A percentile compares a stretch with the other conserved stretches of the same genome.
phyloP scores from a whole-genome alignment of 2,113 vertebrate genomes.

The Uropsilus gracilis region DNA sequence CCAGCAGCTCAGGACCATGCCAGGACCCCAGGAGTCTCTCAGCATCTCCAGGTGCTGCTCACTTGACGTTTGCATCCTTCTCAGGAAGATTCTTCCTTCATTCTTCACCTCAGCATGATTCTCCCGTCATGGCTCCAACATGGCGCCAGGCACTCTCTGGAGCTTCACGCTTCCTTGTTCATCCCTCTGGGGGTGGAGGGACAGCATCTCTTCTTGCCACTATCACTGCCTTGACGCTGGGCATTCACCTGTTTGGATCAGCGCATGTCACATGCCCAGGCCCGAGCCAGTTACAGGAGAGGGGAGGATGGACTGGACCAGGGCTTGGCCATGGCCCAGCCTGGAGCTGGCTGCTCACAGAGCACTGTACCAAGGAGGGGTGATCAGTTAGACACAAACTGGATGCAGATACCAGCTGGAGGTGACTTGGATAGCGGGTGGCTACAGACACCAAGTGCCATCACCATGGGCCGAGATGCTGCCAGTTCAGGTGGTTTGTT shows the following conservation, averaged over 20 bases:
- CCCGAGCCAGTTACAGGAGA: background rate
- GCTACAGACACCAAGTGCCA: rapidly evolving
- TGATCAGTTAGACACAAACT: background rate
- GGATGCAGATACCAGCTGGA: background rate
- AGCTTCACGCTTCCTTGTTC: rapidly evolving
- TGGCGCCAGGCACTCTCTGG: background rate
- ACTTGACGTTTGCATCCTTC: background rate
- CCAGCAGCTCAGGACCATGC: background rate
- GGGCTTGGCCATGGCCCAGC: too few relatives aligned
- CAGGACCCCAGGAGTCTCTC: background rate
- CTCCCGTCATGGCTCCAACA: background rate
- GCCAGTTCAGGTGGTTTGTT: too few relatives aligned
- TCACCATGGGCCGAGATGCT: background rate
- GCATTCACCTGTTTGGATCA: background rate
- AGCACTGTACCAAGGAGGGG: too few relatives aligned
- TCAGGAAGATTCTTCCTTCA: background rate
- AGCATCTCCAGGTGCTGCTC: background rate
- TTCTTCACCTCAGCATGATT: too few relatives aligned
- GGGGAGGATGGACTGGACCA: background rate
- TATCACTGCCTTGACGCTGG: background rate
- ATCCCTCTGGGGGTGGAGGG: background rate
- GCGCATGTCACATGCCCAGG: rapidly evolving
- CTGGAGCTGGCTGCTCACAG: background rate
- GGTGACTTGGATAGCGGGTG: too few relatives aligned
- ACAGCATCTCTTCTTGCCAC: background rate